phyloP scores from a whole-genome alignment of 2,888 invertebrate species.

The Myopa tessellatipennis region DNA sequence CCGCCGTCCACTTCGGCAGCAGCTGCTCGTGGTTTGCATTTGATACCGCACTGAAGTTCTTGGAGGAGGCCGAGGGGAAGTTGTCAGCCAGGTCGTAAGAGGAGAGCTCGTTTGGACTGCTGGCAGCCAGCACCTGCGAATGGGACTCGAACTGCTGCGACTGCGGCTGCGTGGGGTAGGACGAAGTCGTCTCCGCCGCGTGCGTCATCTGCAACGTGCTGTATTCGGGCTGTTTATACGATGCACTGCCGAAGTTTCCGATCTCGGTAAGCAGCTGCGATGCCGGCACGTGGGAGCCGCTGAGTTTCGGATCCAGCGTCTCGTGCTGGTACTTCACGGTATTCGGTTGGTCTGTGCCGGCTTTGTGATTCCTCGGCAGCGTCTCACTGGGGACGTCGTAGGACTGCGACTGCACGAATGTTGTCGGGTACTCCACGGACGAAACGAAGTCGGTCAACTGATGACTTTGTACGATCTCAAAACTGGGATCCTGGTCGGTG shows the following conservation, averaged over 20 bases:
- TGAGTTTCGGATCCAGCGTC: constrained; percentile 54
- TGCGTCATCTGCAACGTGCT: constrained; percentile 32
- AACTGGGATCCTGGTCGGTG: constrained; percentile 49
- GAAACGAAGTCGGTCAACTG: constrained; percentile 77
- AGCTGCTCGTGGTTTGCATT: constrained; percentile 28
- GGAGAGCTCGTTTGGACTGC: constrained; percentile 2
- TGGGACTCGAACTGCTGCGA: constrained; percentile 25
- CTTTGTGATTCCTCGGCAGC: constrained; percentile 45
- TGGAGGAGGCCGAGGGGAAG: constrained; percentile 58
- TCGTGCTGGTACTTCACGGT: constrained; percentile 58
- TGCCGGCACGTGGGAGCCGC: constrained; percentile 56
- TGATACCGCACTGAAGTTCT: constrained; percentile 43
- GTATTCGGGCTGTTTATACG: constrained; percentile 10
- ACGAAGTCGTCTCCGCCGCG: constrained; percentile 48
- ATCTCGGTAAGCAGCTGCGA: constrained; percentile 61
- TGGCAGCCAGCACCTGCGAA: constrained; percentile 10
- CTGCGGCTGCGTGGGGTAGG: constrained; percentile 45
- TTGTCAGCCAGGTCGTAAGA: constrained; percentile 49
- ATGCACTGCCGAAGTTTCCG: constrained; percentile 48
- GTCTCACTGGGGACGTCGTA: constrained; percentile 66
- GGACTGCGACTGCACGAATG: constrained; percentile 72
- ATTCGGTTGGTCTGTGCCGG: constrained; percentile 46
- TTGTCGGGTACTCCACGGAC: constrained; percentile 79
- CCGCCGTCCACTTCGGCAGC: constrained; percentile 32
- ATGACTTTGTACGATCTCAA: constrained; percentile 72